A percentile compares a stretch with the other conserved stretches of the same genome.
These are phyloP conservation scores for Butorides virescens DNA, from an alignment of 2,113 vertebrate species.

Conservation along the genomic window DNA sequence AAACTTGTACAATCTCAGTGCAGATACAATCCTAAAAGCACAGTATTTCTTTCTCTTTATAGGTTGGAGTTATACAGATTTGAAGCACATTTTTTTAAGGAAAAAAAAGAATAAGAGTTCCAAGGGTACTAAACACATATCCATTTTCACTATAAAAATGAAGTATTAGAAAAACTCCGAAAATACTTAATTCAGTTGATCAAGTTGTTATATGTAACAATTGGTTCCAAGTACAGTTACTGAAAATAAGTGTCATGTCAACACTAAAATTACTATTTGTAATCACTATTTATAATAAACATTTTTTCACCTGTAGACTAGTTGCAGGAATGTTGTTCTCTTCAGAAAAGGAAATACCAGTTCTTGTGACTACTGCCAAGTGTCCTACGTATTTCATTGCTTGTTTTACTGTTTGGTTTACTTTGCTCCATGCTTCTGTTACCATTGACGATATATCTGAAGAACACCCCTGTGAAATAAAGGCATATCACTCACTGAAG, in stretches of 20 bases:
- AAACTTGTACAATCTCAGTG: neutral
- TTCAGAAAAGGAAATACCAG: conserved; percentile 66
- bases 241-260: neutral
- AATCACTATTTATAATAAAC: neutral
- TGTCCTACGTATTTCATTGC: conserved; percentile 71
- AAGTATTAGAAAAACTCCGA: neutral
- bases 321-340: conserved; percentile 52
- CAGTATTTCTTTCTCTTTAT: neutral
- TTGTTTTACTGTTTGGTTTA: conserved; percentile 70
- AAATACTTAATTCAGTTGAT: neutral
- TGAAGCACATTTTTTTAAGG: neutral
- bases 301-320: conserved; percentile 62
- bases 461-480: conserved; percentile 84
- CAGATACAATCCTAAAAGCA: neutral
- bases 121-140: neutral
- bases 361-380: conserved; percentile 77
- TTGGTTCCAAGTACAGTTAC: neutral
- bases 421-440: conserved; percentile 83
- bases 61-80: neutral
- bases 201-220: neutral
- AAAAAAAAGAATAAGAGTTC: neutral
- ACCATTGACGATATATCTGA: conserved; percentile 94
- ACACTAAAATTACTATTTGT: neutral
- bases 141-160: neutral
- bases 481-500: neutral